These are phyloP conservation scores for Rotaria socialis DNA, from an alignment of 2,888 invertebrate genomes.

Conservation along the genomic window DNA sequence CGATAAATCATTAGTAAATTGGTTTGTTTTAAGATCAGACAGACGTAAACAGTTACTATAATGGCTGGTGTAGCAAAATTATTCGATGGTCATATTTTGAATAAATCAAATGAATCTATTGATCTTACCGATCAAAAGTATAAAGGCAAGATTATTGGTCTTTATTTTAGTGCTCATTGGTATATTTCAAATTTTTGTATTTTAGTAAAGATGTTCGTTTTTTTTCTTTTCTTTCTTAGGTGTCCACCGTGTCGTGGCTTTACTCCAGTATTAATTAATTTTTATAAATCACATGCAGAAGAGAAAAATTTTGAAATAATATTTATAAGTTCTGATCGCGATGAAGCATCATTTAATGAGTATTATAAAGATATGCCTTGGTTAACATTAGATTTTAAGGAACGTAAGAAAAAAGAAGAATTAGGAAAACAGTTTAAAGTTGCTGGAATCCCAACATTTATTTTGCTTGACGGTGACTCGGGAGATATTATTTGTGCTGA, in stretches of 20 bases:
- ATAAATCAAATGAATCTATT: no score
- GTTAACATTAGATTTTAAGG: not conserved
- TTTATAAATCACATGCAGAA: not conserved
- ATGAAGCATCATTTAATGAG: not conserved
- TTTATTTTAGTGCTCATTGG: not conserved
- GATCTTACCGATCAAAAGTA: no score
- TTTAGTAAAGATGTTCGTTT: no score
- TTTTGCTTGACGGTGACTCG: not conserved
- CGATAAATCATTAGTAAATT: no score
- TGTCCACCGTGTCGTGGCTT: not conserved
- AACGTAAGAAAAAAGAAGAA: not conserved
- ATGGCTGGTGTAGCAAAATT: no score
- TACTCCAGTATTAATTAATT: not conserved
- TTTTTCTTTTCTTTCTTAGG: not conserved
- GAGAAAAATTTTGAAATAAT: not conserved
- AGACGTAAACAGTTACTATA: no score
- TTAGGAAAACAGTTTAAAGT: not conserved
- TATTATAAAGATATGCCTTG: conserved; percentile 26
- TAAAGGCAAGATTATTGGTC: no score
- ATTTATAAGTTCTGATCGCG: not conserved
- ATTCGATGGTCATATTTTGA: no score
- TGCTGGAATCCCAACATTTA: not conserved
- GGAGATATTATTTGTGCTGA: not conserved
- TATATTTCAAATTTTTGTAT: not conserved
- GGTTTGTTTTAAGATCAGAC: no score